Conservation (phyloP, 2,113 vertebrate genomes). For the Anguilla rostrata region DNA sequence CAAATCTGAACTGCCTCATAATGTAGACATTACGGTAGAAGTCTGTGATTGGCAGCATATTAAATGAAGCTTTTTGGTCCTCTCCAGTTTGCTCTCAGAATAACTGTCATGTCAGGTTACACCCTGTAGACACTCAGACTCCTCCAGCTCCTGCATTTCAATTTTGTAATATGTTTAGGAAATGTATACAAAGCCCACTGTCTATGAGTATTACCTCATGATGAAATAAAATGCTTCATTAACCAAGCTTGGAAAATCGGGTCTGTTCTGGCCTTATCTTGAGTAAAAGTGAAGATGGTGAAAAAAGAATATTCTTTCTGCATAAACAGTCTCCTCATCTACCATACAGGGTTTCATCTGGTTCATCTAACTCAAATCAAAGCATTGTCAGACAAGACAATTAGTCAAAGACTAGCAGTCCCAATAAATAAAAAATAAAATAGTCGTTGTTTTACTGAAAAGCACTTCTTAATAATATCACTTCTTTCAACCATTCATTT, state of each 20-base stretch:
- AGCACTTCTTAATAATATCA: neutral
- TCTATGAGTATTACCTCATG: slow-evolving; percentile 13
- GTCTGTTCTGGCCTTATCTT: neutral
- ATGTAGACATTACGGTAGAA: slow-evolving; percentile 57
- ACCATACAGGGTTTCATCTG: neutral
- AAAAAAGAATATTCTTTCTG: neutral
- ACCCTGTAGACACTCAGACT: slow-evolving; percentile 68
- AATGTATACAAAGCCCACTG: slow-evolving; percentile 26
- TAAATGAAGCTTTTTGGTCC: slow-evolving; percentile 69
- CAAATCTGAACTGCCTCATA: slow-evolving; percentile 16
- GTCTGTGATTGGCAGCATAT: slow-evolving; percentile 64
- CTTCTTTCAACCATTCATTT: too few relatives aligned
- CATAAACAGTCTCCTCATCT: neutral
- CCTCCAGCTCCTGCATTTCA: slow-evolving; percentile 63
- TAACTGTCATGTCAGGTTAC: slow-evolving; percentile 68
- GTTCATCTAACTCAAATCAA: neutral
- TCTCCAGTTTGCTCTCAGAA: slow-evolving; percentile 57
- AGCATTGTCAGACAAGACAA: neutral
- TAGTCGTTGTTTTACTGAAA: neutral
- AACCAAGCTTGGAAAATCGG: neutral
- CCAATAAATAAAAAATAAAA: neutral
- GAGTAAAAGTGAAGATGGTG: neutral
- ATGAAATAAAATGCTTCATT: neutral
- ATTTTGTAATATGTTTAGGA: slow-evolving; percentile 62
- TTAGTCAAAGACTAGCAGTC: neutral